Percentiles rank a stretch among this genome's conserved stretches.
Evolutionary conservation across 2,797 vertebrate species (phyloP).

Genomic region (Rousettus madagascariensis): DNA sequence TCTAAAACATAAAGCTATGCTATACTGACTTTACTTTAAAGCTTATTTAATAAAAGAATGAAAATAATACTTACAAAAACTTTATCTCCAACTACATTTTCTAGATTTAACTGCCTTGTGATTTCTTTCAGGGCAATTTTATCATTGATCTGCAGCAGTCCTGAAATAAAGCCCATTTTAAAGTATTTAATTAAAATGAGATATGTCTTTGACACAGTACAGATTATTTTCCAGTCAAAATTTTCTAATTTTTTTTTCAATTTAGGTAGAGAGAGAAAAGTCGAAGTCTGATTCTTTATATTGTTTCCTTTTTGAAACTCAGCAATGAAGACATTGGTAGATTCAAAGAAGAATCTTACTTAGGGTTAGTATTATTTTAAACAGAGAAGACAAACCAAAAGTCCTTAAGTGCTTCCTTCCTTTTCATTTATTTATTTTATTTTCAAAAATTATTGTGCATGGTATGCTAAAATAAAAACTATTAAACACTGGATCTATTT

Average conservation of each 20-base stretch:
- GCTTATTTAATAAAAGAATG: constrained; percentile 40
- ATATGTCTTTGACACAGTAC: background rate
- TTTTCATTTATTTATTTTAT: background rate
- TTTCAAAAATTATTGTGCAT: background rate
- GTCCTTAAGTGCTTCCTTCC: background rate
- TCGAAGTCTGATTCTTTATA: background rate
- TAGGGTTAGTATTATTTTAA: background rate
- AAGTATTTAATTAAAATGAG: constrained; percentile 56
- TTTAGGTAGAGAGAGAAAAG: constrained; percentile 25
- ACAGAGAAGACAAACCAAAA: background rate
- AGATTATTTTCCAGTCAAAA: background rate
- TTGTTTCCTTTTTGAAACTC: constrained; percentile 22
- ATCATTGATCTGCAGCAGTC: constrained; percentile 95
- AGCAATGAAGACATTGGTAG: background rate
- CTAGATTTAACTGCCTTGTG: constrained; percentile 94
- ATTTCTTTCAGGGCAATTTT: constrained; percentile 96
- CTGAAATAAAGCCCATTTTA: constrained; percentile 82
- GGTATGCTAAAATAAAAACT: background rate
- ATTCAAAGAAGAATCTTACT: background rate
- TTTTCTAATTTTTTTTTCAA: constrained; percentile 35
- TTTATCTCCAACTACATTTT: constrained; percentile 97
- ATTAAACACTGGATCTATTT: background rate
- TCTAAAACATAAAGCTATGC: background rate
- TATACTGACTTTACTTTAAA: background rate
- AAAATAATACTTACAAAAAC: constrained; percentile 92